These are phyloP conservation scores for Amphiduros pacificus DNA, from an alignment of 2,888 invertebrate species.

Conservation along the genomic window DNA sequence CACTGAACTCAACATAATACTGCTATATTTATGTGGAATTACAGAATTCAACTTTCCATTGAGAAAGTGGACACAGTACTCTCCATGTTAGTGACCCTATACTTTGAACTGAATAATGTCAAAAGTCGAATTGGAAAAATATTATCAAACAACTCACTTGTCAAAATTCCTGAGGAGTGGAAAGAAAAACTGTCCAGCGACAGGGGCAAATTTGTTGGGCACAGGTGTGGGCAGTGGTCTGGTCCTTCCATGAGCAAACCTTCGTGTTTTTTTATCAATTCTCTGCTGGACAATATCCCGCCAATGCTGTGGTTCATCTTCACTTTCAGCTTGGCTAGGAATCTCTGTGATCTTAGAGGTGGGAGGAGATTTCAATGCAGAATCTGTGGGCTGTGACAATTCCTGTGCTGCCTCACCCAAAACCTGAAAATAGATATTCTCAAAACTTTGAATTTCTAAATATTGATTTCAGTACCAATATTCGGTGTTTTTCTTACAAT, in stretches of 20 bases:
- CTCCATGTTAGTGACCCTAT: too few species aligned
- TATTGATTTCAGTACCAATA: too few species aligned
- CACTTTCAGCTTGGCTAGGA: conserved; percentile 58
- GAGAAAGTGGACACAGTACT: too few species aligned
- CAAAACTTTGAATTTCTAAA: too few species aligned
- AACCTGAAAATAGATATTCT: conserved; percentile 34
- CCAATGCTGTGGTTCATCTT: conserved; percentile 33
- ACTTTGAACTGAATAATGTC: too few species aligned
- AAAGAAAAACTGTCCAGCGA: conserved; percentile 82
- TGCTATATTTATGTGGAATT: too few species aligned
- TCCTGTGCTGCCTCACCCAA: conserved; percentile 49
- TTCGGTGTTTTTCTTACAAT: too few species aligned
- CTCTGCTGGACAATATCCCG: conserved; percentile 72
- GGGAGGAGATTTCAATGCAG: background rate
- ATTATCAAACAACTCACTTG: too few species aligned
- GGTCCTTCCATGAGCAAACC: conserved; percentile 61
- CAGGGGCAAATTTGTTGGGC: conserved; percentile 72
- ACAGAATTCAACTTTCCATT: too few species aligned
- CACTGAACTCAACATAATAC: too few species aligned
- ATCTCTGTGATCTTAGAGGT: background rate
- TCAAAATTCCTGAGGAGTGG: conserved; percentile 62
- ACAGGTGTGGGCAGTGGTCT: conserved; percentile 55
- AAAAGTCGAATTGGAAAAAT: too few species aligned
- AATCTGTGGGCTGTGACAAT: conserved; percentile 44
- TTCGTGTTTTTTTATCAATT: conserved; percentile 74